phyloP scores from a whole-genome alignment of 2,797 vertebrate species.

The Esox masquinongy region DNA sequence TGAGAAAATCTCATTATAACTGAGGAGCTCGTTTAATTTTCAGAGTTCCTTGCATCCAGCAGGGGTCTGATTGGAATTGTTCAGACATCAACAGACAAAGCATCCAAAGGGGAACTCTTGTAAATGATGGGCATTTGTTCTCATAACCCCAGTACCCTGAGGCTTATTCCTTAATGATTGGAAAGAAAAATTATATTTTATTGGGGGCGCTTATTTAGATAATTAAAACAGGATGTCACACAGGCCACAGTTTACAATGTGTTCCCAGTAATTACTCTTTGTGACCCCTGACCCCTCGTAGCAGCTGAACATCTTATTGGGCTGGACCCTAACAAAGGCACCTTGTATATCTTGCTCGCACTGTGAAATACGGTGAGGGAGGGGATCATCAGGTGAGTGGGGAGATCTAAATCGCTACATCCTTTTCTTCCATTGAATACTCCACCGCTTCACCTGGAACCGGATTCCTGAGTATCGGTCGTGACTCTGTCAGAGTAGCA shows the following conservation, averaged over 20 bases:
- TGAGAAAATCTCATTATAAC: conserved; percentile 16
- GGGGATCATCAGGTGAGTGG: not conserved
- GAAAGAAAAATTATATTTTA: conserved; percentile 20
- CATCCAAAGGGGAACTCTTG: conserved; percentile 30
- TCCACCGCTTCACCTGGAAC: not conserved
- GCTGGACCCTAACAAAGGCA: conserved; percentile 15
- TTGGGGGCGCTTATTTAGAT: conserved; percentile 23
- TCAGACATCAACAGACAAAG: conserved; percentile 30
- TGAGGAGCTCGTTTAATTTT: conserved; percentile 34
- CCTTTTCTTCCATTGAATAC: not conserved
- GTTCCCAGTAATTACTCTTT: conserved; percentile 33
- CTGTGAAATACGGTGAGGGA: not conserved
- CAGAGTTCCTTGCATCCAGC: conserved; percentile 19
- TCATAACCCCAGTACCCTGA: conserved; percentile 20
- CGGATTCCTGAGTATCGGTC: not conserved
- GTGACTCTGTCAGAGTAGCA: not conserved
- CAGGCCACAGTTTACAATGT: conserved; percentile 36
- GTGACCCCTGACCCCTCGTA: conserved; percentile 25
- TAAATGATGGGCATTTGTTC: conserved; percentile 43
- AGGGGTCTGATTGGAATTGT: conserved; percentile 42
- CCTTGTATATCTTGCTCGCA: not conserved
- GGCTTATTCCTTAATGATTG: conserved; percentile 31
- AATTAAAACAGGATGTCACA: conserved; percentile 27
- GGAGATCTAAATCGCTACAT: not conserved
- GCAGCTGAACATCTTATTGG: conserved; percentile 19